Base-by-base conservation (phyloP, 2,113 vertebrate species). In the Sander lucioperca region DNA sequence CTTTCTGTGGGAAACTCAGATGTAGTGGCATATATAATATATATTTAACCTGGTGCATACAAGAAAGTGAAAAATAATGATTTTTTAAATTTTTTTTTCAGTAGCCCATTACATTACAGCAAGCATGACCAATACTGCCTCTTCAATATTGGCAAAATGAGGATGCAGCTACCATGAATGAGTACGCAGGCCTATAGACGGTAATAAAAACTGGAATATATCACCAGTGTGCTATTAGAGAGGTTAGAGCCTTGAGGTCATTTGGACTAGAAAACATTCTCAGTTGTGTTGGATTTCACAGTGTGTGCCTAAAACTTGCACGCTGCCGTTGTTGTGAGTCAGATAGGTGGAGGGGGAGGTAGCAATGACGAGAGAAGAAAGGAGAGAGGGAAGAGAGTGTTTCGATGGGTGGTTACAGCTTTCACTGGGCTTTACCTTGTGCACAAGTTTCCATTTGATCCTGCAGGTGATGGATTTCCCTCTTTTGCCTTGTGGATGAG, bases 231-330 rank as follows among this genome's bases (percentile, higher is more conserved):
- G 92, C 86, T 69, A 88, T 91, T 79, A 71, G 79, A 69, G 56
- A 79, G 83, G 82, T 82, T 78, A 45, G 86, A 86, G 90, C 86
- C 89, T 89, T 86, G 89, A 90, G 91, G 92, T 93, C 89, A 91
- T 89, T 86, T 80, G 81, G 80, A 91, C 82, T 85, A 83, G 86
- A 88, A 93, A 89, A 89, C 89, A 83, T 87, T 90, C 85, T 80
- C 81, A n/a, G 83, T 84, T 88, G 82, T 84, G 89, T 90, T 93
- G 90, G 88, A 92, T 94, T 95, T 95, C 94, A 92, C 95, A 94
- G 91, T 81, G 70, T 59, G 83, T 70, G 89, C 73, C 90, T 79
- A 95, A 93, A 94, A 94, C 82, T 95, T 91, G 74, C 94, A 93
- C 39, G 18, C 70, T 77, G 88, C 64, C 4, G 86, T 82, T 67